Conservation (phyloP, 2,888 invertebrate genomes). For the Anaspis maculata region DNA sequence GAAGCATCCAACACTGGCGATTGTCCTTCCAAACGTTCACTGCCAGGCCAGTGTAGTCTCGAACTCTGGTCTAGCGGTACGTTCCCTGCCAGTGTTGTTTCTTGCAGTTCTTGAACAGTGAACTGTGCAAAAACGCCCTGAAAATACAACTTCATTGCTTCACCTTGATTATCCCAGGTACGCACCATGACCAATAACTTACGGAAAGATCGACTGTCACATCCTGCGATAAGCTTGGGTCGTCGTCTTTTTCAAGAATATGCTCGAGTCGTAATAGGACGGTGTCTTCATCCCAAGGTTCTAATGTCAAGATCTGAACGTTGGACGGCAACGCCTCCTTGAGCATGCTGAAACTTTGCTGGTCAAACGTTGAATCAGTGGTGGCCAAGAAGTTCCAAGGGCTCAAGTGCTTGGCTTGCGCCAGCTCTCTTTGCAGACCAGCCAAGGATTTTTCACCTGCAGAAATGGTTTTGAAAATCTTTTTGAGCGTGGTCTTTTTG, state of each 20-base stretch:
- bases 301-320: slow-evolving; percentile 66
- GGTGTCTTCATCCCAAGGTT: slow-evolving; percentile 55
- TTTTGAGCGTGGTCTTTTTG: too few species aligned
- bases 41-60: slow-evolving; percentile 16
- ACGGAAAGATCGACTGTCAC: slow-evolving; percentile 49
- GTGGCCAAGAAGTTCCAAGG: slow-evolving; percentile 54
- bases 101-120: too few species aligned
- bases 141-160: too few species aligned
- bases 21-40: too few species aligned
- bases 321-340: slow-evolving; percentile 52
- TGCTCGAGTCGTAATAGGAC: slow-evolving; percentile 69
- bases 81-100: slow-evolving; percentile 46
- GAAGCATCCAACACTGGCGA: too few species aligned
- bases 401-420: slow-evolving; percentile 46
- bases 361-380: too few species aligned
- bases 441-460: slow-evolving; percentile 29
- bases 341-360: too few species aligned
- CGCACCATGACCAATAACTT: slow-evolving; percentile 6
- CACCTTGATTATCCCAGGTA: too few species aligned
- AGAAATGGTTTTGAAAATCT: too few species aligned
- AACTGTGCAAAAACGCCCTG: too few species aligned
- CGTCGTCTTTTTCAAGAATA: slow-evolving; percentile 56
- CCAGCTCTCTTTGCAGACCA: slow-evolving; percentile 38
- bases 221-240: slow-evolving; percentile 44
- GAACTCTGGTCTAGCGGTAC: too few species aligned